Percentiles rank a stretch among this genome's conserved stretches.
Conservation (phyloP, 2,797 vertebrate genomes). For the Sparidentex hasta region DNA sequence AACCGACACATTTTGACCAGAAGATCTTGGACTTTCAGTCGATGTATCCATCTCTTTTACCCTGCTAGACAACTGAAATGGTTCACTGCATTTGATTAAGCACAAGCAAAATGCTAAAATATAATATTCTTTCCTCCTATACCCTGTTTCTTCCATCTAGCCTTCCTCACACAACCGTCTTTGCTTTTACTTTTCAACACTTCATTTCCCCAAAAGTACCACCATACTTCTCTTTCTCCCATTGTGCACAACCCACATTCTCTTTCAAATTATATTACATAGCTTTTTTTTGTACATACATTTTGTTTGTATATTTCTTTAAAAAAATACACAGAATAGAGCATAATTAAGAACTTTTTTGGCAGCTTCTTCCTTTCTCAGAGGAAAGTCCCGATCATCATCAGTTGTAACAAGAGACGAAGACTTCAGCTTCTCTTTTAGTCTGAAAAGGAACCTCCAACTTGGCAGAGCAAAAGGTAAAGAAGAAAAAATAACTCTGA, state of each 20-base stretch:
- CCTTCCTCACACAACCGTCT: constrained; percentile 42
- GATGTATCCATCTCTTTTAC: constrained; percentile 57
- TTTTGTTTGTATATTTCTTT: constrained; percentile 81
- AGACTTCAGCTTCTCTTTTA: constrained; percentile 64
- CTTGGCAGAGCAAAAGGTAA: constrained; percentile 59
- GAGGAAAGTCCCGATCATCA: constrained; percentile 67
- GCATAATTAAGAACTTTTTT: constrained; percentile 79
- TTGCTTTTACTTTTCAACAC: constrained; percentile 46
- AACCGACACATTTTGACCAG: neutral
- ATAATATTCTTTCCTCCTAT: constrained; percentile 66
- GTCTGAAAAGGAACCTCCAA: constrained; percentile 71
- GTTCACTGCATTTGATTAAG: constrained; percentile 62
- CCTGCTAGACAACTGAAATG: constrained; percentile 63
- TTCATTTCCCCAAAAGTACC: constrained; percentile 63
- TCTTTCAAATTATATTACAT: constrained; percentile 82
- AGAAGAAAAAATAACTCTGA: constrained; percentile 65
- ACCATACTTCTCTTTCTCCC: constrained; percentile 54
- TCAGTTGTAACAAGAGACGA: constrained; percentile 53
- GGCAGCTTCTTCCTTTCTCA: constrained; percentile 81
- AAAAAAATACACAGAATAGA: constrained; percentile 82
- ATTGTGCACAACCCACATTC: constrained; percentile 73
- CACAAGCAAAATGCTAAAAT: constrained; percentile 62
- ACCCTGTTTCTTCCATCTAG: constrained; percentile 82
- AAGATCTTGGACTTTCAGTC: constrained; percentile 18
- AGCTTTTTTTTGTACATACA: constrained; percentile 77